A percentile compares a stretch with the other conserved stretches of the same genome.
These are phyloP conservation scores for Notechis scutatus DNA, from an alignment of 2,113 vertebrate species.

Conservation along the genomic window DNA sequence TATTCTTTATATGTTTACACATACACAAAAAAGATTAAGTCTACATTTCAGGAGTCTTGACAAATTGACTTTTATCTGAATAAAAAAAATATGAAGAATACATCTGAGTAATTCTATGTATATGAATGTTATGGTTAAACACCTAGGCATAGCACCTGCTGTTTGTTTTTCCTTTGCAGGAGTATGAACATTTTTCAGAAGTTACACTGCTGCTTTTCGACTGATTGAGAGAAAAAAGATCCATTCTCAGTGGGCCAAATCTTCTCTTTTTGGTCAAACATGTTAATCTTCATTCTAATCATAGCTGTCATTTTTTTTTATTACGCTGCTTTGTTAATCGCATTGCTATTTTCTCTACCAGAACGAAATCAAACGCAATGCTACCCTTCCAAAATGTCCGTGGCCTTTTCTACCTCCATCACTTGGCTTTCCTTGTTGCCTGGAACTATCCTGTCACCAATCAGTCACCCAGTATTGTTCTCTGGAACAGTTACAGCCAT, in stretches of 20 bases:
- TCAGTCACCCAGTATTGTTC: not conserved
- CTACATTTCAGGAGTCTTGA: not conserved
- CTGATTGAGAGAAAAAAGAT: not conserved
- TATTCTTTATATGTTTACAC: not conserved
- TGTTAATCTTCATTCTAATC: accelerated
- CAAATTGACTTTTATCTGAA: not conserved
- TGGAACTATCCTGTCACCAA: not conserved
- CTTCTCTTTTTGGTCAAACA: not conserved
- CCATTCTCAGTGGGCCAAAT: not conserved
- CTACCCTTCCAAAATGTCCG: not conserved
- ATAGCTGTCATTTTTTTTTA: not conserved
- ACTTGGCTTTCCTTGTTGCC: not conserved
- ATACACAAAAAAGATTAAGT: not conserved
- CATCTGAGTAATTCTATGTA: not conserved
- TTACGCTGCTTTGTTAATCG: not conserved
- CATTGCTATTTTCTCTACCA: too few relatives aligned
- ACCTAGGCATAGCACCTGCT: too few relatives aligned
- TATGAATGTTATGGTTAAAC: not conserved
- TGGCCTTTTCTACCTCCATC: not conserved
- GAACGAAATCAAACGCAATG: not conserved
- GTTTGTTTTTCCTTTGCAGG: not conserved
- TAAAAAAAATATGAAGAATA: not conserved
- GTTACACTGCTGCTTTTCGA: not conserved
- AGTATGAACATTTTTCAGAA: not conserved
- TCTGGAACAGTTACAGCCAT: not conserved